Percentiles rank a stretch among this genome's conserved stretches.
Conservation (phyloP, 2,888 invertebrate species). For the Diloba caeruleocephala region DNA sequence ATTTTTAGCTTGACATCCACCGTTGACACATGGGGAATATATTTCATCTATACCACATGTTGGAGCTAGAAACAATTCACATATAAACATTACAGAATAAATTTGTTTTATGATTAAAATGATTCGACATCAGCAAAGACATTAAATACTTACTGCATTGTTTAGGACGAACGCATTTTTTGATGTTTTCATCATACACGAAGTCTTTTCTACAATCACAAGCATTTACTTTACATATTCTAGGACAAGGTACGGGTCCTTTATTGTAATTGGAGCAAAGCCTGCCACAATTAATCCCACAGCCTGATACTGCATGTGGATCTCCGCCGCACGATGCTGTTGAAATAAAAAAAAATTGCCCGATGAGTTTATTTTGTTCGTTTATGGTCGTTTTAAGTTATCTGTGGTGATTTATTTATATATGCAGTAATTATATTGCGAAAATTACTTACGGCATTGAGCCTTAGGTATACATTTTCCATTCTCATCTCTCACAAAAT, state of each 20-base stretch:
- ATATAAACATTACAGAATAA: too few species aligned
- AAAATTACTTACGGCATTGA: constrained; percentile 20
- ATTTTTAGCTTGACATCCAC: constrained; percentile 60
- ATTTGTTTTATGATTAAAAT: too few species aligned
- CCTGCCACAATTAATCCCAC: constrained; percentile 50
- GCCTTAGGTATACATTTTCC: constrained; percentile 24
- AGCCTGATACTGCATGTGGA: constrained; percentile 51
- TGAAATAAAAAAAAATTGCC: not conserved
- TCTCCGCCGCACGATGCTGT: constrained; percentile 56
- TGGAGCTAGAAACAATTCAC: constrained; percentile 35
- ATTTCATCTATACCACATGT: constrained; percentile 58
- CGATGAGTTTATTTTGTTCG: not conserved
- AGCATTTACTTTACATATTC: constrained; percentile 26
- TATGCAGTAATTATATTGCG: not conserved
- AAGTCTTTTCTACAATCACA: constrained; percentile 44
- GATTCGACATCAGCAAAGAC: too few species aligned
- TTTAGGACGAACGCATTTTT: constrained; percentile 33
- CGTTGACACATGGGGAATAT: constrained; percentile 59
- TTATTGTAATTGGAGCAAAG: constrained; percentile 43
- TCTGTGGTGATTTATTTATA: not conserved
- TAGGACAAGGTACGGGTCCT: constrained; percentile 20
- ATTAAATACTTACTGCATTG: constrained; percentile 39
- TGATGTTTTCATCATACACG: constrained; percentile 28
- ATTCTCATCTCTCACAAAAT: constrained; percentile 18
- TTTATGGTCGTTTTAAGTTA: not conserved